phyloP scores from a whole-genome alignment of 2,113 vertebrate species.

The Eptesicus fuscus region DNA sequence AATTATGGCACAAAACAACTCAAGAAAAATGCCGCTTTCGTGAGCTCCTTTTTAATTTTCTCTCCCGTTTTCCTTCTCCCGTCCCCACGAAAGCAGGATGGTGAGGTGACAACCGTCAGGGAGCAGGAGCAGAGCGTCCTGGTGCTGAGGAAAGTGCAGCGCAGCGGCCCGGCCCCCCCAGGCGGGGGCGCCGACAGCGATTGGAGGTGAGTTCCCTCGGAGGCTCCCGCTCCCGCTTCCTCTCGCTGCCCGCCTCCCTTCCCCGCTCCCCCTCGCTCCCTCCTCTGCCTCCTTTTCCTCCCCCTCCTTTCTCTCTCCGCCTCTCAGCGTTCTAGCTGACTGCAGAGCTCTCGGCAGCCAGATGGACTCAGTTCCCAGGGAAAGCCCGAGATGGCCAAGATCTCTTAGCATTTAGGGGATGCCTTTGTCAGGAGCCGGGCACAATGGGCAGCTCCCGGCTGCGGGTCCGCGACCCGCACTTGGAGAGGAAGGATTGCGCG shows the following conservation, averaged over 20 bases:
- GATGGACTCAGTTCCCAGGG: slow-evolving; percentile 79
- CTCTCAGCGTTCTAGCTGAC: slow-evolving; percentile 79
- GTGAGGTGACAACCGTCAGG: slow-evolving; percentile 86
- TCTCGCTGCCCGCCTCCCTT: not conserved
- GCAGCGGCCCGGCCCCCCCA: slow-evolving; percentile 87
- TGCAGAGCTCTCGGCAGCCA: slow-evolving; percentile 81
- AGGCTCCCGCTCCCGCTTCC: not conserved
- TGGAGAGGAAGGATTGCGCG: slow-evolving; percentile 83
- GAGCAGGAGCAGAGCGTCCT: slow-evolving; percentile 89
- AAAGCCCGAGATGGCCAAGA: slow-evolving; percentile 71
- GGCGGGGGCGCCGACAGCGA: slow-evolving; percentile 77
- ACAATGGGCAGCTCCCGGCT: slow-evolving; percentile 89
- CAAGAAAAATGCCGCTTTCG: slow-evolving; percentile 41
- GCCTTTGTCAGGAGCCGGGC: slow-evolving; percentile 75
- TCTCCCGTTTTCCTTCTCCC: slow-evolving; percentile 13
- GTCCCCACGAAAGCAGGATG: slow-evolving; percentile 81
- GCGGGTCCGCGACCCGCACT: slow-evolving; percentile 82
- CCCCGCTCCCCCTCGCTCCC: slow-evolving; percentile 5
- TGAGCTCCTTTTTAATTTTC: slow-evolving; percentile 44
- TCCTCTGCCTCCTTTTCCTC: slow-evolving; percentile 21
- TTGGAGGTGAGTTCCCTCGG: slow-evolving; percentile 79
- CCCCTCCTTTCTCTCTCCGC: slow-evolving; percentile 71
- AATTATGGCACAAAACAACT: slow-evolving; percentile 28
- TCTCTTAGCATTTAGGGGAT: slow-evolving; percentile 76
- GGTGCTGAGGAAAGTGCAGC: slow-evolving; percentile 91